Base-by-base conservation (phyloP, 2,888 invertebrate genomes). In the Scaptodrosophila latifasciaeformis region DNA sequence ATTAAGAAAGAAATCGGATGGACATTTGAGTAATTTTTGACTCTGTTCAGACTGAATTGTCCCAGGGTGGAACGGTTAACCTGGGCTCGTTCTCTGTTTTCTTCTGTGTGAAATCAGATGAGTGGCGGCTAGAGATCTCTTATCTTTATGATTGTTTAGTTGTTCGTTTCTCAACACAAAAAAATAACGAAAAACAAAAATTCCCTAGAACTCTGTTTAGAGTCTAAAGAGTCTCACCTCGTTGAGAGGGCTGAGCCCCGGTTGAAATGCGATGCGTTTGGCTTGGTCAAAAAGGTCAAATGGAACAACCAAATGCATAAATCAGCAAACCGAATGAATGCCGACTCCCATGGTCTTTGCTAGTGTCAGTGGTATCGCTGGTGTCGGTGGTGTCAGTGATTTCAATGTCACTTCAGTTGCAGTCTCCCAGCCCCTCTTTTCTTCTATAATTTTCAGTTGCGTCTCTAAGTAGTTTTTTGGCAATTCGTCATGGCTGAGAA, bases 401-500 rank as follows among this genome's bases (percentile, higher is more conserved):
- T 64, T 65, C 65, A 65, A 65, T 65, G 67, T 63, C 65, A 64
- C 42, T 44, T 53, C 61, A 45, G 29, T 44, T 48, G 40, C 37
- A 12, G 42, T 30, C 30, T 30, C 40, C 12, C 24, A 24, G 24
- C 24, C 24, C 24, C 24, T 15, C 40, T 39, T 7, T n/a, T 21
- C 19, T n/a, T 34, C 17, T 21, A 29, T 48, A 21, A 10, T 45
- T 24, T 40, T 13, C n/a, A n/a, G n/a, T n/a, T n/a, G n/a, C n/a
- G n/a, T 30, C 15, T 35, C 47, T 35, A 39, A 53, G 47, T 31
- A 42, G 42, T 27, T 49, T 43, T 47, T 58, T 43, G 59, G 52
- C 62, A 66, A 81, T 77, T 80, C 66, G 78, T 78, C 75, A 71
- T 81, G 78, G 82, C 37, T 53, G 29, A 19, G 10, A 30, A 51